Percentiles rank a stretch among this genome's conserved stretches.
Conservation (phyloP, 2,113 vertebrate species). For the Bujurquina vittata region DNA sequence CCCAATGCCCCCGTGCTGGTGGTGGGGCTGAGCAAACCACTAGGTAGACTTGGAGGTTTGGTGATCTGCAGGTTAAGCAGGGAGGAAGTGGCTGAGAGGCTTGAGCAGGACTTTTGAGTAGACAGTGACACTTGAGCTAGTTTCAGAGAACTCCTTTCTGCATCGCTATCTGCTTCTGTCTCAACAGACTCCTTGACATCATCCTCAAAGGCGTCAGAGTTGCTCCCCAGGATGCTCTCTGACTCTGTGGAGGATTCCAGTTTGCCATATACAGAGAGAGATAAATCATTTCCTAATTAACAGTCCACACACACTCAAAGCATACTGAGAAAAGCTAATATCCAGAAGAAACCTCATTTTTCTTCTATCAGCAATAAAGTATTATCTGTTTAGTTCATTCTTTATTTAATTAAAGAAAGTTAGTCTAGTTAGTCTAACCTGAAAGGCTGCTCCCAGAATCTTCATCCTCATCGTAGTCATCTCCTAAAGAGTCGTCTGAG, state of each 20-base stretch:
- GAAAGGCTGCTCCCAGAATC: conserved; percentile 93
- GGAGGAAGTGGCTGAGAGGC: conserved; percentile 79
- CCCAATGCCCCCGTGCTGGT: conserved; percentile 76
- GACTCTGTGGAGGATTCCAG: conserved; percentile 82
- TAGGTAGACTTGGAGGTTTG: conserved; percentile 77
- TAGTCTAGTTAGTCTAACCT: conserved; percentile 78
- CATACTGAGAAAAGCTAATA: conserved; percentile 1
- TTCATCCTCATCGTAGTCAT: conserved; percentile 85
- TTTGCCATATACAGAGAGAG: neutral
- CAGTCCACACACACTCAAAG: conserved; percentile 26
- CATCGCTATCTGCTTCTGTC: conserved; percentile 86
- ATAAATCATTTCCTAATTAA: conserved; percentile 33
- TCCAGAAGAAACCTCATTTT: neutral
- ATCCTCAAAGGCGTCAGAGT: conserved; percentile 90
- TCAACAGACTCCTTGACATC: conserved; percentile 87
- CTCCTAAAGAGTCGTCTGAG: conserved; percentile 91
- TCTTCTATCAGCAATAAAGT: neutral
- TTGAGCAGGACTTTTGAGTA: conserved; percentile 63
- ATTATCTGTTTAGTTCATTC: neutral
- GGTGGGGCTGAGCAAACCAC: conserved; percentile 63
- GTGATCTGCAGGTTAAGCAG: conserved; percentile 86
- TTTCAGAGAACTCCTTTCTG: conserved; percentile 83
- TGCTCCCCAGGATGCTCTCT: conserved; percentile 91
- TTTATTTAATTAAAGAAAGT: conserved; percentile 12
- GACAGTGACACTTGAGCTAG: conserved; percentile 72